Evolutionary conservation across 2,113 vertebrate genomes (phyloP).

Genomic region (Sapajus apella): DNA sequence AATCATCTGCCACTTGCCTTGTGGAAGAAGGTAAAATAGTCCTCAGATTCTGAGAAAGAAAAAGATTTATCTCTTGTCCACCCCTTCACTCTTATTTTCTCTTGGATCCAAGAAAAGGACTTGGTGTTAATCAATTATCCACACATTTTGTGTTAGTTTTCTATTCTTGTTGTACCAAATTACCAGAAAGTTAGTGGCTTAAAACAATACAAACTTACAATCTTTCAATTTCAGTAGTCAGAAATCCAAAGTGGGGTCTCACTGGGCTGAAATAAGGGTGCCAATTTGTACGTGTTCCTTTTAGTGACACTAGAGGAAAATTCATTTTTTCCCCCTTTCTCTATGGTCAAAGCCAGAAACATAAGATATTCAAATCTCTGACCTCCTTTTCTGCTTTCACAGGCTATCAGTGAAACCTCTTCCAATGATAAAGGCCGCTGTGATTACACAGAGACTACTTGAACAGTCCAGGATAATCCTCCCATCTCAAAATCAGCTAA

Average conservation of each 20-base stretch:
- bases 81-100: neutral
- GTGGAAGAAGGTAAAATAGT: conserved; percentile 40
- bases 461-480: neutral
- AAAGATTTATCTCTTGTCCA: neutral
- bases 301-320: neutral
- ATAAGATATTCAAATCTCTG: neutral
- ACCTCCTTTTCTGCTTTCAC: neutral
- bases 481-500: neutral
- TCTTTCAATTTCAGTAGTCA: neutral
- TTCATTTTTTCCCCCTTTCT: neutral
- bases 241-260: neutral
- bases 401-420: neutral
- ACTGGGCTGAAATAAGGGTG: neutral
- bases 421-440: neutral
- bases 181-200: neutral
- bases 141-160: neutral
- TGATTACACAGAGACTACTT: neutral
- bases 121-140: neutral
- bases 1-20: conserved; percentile 62
- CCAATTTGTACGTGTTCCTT: neutral
- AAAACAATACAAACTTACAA: neutral
- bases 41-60: conserved; percentile 43
- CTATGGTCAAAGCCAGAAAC: neutral
- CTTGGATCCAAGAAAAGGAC: neutral
- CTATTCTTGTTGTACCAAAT: neutral